phyloP scores from a whole-genome alignment of 2,113 vertebrate species.

The Gymnarchus niloticus region DNA sequence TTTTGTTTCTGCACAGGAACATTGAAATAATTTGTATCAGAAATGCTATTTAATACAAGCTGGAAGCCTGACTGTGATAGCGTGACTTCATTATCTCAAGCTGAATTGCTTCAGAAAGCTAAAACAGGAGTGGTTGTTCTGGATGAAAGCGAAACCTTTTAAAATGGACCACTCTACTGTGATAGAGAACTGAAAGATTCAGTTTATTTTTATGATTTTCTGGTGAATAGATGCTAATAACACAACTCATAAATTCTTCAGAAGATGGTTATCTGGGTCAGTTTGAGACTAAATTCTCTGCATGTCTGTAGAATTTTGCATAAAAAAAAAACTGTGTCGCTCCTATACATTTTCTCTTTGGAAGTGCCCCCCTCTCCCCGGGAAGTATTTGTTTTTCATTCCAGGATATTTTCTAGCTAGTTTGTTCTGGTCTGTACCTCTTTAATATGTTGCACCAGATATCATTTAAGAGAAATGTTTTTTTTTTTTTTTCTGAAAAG shows the following conservation, averaged over 20 bases:
- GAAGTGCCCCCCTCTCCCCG: no score
- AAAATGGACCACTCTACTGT: neutral
- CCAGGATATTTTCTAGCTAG: no score
- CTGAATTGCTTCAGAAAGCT: neutral
- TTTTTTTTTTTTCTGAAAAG: no score
- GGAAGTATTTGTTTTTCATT: no score
- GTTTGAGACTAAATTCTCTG: neutral
- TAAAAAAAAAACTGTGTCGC: neutral
- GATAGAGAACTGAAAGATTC: slow-evolving; percentile 7
- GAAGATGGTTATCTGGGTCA: neutral
- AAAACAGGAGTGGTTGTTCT: neutral
- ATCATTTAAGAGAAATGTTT: no score
- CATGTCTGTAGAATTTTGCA: neutral
- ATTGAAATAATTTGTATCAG: neutral
- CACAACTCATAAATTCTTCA: neutral
- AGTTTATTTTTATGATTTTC: slow-evolving; percentile 13
- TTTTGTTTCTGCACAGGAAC: neutral
- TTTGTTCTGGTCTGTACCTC: no score
- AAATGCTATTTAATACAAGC: neutral
- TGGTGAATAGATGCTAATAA: slow-evolving; percentile 8
- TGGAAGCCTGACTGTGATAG: neutral
- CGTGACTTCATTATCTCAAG: slow-evolving; percentile 3
- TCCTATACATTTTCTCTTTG: neutral
- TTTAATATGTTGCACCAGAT: no score
- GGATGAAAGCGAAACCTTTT: neutral